phyloP scores from a whole-genome alignment of 2,797 vertebrate genomes.

The Coreius guichenoti region DNA sequence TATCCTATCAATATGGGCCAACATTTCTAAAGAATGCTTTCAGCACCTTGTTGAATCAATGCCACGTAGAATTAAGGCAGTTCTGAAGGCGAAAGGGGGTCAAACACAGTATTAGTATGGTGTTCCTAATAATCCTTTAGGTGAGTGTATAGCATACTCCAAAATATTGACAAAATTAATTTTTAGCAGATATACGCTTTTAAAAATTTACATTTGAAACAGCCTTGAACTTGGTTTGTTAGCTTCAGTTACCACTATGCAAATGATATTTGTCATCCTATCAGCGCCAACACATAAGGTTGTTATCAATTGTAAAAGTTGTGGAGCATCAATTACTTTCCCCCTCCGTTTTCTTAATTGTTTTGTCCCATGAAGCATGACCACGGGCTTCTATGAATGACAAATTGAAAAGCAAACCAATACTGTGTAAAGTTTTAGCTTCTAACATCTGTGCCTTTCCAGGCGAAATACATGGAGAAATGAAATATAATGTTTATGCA shows the following conservation, averaged over 20 bases:
- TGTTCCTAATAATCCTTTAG: no score
- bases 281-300: constrained; percentile 9
- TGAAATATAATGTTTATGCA: constrained; percentile 17
- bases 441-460: neutral
- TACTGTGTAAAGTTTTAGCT: neutral
- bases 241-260: constrained; percentile 11
- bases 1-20: no score
- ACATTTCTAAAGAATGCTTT: no score
- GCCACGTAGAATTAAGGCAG: no score
- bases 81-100: no score
- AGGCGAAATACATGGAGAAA: constrained; percentile 5
- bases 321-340: constrained; percentile 25
- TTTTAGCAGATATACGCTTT: no score
- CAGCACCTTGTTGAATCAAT: no score
- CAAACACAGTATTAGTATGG: no score
- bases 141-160: no score
- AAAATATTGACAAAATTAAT: no score
- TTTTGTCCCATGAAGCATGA: constrained; percentile 31
- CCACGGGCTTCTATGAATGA: constrained; percentile 13
- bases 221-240: neutral
- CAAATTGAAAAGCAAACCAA: constrained; percentile 19
- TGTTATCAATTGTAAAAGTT: constrained; percentile 36
- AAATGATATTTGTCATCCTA: constrained; percentile 18
- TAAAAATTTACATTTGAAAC: neutral
- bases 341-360: constrained; percentile 39